Evolutionary conservation across 2,113 vertebrate genomes (phyloP), one percentile per base, ranked within the genome.

Genomic region (Pyrgilauda ruficollis): DNA sequence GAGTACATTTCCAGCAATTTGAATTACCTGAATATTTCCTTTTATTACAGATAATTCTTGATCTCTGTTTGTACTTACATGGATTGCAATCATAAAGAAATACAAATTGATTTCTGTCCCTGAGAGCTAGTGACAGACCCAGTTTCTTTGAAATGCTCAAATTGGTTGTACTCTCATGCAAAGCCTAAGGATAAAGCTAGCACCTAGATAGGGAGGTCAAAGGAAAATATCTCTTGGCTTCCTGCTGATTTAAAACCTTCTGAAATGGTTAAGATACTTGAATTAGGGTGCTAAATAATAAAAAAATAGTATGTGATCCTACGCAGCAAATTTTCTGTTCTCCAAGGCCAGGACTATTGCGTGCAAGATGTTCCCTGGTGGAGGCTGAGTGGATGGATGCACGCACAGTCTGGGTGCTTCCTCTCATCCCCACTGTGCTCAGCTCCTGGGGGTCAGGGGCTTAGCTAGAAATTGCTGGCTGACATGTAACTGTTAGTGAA

Each of bases 61-160:
- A 87, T 78, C 83, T 78, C 44, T 94, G 64, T 91, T 94, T 95
- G 76, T 82, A 53, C 85, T 92, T 94, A 52, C 0, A 0, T 72
- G 90, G 80, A 41, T 95, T 92, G 94, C 82, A 95, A 8, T 86
- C 90, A 61, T 61, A 80, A 72, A 2, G 21, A 78, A 93, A 58
- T 56, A 63, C 68, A 72, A 72, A 92, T 96, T 88, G 93, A 86
- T 96, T 95, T 92, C 68, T 92, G 90, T 84, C 94, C 90, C 85
- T 75, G 83, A 86, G 93, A 90, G 85, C 85, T 97, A 93, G 87
- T 89, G 76, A 84, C 85, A 90, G 85, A 52, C 78, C 68, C 61
- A 74, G 47, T 90, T 96, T 70, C 94, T 96, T 52, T 96, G 85
- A 94, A 95, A 61, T 49, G 35, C 61, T 67, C 56, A 47, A 88